phyloP scores from a whole-genome alignment of 2,888 invertebrate species.

The Cerceris ruficornis region DNA sequence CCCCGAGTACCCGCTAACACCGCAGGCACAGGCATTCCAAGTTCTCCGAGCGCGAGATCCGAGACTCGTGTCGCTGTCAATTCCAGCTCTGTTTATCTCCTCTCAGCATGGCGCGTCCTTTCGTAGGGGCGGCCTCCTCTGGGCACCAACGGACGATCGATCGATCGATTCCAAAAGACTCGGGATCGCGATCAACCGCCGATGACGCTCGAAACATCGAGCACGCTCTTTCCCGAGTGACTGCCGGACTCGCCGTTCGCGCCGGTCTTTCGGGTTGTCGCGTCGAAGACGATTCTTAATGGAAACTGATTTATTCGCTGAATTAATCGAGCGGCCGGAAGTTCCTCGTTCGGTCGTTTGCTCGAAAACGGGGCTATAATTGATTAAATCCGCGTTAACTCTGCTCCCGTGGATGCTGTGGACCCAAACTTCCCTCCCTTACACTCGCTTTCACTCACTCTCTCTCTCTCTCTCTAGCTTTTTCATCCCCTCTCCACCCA shows the following conservation, averaged over 20 bases:
- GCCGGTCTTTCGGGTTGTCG: background rate
- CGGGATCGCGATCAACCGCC: no score
- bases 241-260: background rate
- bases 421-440: background rate
- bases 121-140: conserved; percentile 63
- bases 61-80: conserved; percentile 71
- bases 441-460: background rate
- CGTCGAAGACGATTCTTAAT: conserved; percentile 43
- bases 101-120: conserved; percentile 73
- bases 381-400: conserved; percentile 68
- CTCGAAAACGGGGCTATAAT: conserved; percentile 66
- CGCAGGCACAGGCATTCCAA: conserved; percentile 67
- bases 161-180: background rate
- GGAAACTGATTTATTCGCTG: conserved; percentile 50
- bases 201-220: no score
- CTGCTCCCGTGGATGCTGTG: conserved; percentile 39
- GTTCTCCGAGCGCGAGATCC: conserved; percentile 11
- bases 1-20: conserved; percentile 64
- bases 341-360: conserved; percentile 61
- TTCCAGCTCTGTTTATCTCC: conserved; percentile 67
- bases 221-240: background rate
- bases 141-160: conserved; percentile 10
- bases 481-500: no score
- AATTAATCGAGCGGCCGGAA: conserved; percentile 60
- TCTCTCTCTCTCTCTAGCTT: conserved; percentile 7